Percentiles rank a stretch among this genome's conserved stretches.
phyloP scores from a whole-genome alignment of 2,113 vertebrate species.

The Heptranchias perlo region DNA sequence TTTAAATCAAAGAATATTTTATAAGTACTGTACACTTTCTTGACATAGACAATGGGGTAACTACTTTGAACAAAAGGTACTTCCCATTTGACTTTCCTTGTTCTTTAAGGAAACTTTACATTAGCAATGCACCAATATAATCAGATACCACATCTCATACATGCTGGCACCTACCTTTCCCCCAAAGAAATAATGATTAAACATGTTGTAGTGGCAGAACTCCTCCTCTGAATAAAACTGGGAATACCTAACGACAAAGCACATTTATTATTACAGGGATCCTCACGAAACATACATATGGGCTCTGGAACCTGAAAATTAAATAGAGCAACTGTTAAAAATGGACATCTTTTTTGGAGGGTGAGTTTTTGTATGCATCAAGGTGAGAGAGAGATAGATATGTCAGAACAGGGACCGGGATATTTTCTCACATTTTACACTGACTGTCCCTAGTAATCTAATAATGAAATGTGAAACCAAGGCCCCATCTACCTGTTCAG shows the following conservation, averaged over 20 bases:
- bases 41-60: neutral
- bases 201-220: conserved; percentile 98
- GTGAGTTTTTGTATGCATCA: neutral
- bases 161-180: conserved; percentile 67
- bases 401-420: neutral
- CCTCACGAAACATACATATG: neutral
- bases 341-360: neutral
- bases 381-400: neutral
- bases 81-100: neutral
- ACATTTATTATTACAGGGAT: neutral
- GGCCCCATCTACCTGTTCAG: neutral
- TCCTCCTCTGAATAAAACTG: conserved; percentile 83
- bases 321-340: neutral
- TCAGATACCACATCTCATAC: neutral
- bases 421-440: neutral
- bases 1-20: neutral
- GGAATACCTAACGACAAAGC: conserved; percentile 67
- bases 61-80: neutral
- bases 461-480: neutral
- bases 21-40: neutral
- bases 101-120: neutral
- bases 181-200: conserved; percentile 93
- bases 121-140: neutral
- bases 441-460: neutral
- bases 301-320: neutral